These are phyloP conservation scores for Lysiphlebus fabarum DNA, from an alignment of 1,140 invertebrate species.

Conservation along the genomic window DNA sequence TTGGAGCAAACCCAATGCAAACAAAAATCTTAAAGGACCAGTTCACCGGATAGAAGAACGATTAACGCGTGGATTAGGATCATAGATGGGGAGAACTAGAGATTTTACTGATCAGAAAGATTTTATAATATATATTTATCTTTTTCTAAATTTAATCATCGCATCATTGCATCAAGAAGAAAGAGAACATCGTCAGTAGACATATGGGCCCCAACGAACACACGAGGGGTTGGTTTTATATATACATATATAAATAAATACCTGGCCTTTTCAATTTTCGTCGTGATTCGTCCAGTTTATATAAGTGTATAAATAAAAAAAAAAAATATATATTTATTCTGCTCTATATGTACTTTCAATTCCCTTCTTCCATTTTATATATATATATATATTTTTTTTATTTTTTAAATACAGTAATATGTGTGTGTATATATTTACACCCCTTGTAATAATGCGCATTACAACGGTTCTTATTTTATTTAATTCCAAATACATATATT, in stretches of 20 bases:
- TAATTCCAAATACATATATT: slow-evolving; percentile 31
- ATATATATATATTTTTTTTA: neutral
- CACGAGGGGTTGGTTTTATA: too few species aligned
- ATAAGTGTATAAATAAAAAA: too few species aligned
- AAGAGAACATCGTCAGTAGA: too few species aligned
- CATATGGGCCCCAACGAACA: too few species aligned
- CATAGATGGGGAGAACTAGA: slow-evolving; percentile 29
- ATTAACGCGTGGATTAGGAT: slow-evolving; percentile 52
- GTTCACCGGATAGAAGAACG: slow-evolving; percentile 38
- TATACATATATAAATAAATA: too few species aligned
- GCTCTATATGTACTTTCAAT: too few species aligned
- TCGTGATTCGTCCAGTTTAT: too few species aligned
- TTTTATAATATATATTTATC: slow-evolving; percentile 4
- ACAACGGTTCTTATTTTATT: slow-evolving; percentile 49
- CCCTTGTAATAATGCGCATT: slow-evolving; percentile 38
- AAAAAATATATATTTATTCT: too few species aligned
- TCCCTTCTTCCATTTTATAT: slow-evolving; percentile 8
- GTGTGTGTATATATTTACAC: too few species aligned
- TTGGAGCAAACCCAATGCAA: slow-evolving; percentile 2
- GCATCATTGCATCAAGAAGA: neutral
- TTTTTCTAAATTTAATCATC: neutral
- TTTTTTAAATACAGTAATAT: too few species aligned
- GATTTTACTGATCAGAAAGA: slow-evolving; percentile 7
- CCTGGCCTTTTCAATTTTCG: too few species aligned
- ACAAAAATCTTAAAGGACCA: slow-evolving; percentile 14